Conservation (phyloP, 2,888 invertebrate genomes). For the Autographa gamma region DNA sequence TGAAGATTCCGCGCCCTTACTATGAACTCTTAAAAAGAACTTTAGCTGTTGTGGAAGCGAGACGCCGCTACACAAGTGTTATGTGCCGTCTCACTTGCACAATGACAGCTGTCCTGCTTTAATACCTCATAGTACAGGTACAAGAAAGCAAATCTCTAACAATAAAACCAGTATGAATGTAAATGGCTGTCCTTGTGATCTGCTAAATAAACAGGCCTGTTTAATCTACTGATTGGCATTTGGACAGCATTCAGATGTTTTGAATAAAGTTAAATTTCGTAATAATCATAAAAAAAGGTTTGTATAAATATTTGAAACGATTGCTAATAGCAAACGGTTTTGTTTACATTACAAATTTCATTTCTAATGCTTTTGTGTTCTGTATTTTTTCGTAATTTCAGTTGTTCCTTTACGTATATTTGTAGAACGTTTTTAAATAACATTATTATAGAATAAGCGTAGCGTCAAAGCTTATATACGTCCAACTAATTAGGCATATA, state of each 20-base stretch:
- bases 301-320: not conserved
- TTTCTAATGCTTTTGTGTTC: not conserved
- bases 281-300: not conserved
- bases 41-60: too few species aligned
- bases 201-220: slow-evolving; percentile 18
- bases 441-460: too few species aligned
- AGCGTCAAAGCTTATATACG: too few species aligned
- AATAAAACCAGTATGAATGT: slow-evolving; percentile 43
- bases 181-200: slow-evolving; percentile 37
- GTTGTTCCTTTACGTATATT: not conserved
- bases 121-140: too few species aligned
- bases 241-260: not conserved
- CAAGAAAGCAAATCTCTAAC: slow-evolving; percentile 29
- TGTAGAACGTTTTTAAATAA: not conserved
- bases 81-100: too few species aligned
- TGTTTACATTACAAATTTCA: not conserved
- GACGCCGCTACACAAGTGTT: too few species aligned
- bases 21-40: too few species aligned
- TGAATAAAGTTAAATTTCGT: slow-evolving; percentile 1
- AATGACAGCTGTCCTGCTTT: too few species aligned
- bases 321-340: not conserved
- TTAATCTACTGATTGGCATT: slow-evolving; percentile 30
- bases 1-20: slow-evolving; percentile 29
- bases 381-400: not conserved
- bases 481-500: not conserved